Evolutionary conservation across 1,140 invertebrate genomes (phyloP).

Genomic region (Lordiphosa collinella): DNA sequence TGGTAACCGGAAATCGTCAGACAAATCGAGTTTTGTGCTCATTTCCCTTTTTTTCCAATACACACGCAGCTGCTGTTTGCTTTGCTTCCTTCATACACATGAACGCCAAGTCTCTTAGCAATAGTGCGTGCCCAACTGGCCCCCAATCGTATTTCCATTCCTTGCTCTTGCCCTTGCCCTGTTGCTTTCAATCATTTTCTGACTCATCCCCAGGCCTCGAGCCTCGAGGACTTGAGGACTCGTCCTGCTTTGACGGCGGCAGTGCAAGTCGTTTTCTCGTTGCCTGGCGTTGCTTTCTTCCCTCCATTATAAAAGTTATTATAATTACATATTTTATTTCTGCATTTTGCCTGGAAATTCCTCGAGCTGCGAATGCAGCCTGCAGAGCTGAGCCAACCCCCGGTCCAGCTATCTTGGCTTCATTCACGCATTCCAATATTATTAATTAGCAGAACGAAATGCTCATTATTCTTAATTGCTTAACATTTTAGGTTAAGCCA

Average conservation of each 20-base stretch:
- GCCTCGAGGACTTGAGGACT: too few relatives aligned
- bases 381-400: too few relatives aligned
- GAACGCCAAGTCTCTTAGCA: neutral
- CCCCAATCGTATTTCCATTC: neutral
- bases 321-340: constrained; percentile 9
- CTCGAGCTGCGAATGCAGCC: neutral
- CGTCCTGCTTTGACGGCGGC: neutral
- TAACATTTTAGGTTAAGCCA: constrained; percentile 13
- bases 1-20: constrained; percentile 27
- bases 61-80: neutral
- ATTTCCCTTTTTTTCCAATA: constrained; percentile 6
- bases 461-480: constrained; percentile 19
- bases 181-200: neutral
- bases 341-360: constrained; percentile 2
- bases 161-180: neutral
- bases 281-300: neutral
- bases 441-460: constrained; percentile 22
- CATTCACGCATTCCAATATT: constrained; percentile 11
- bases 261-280: neutral
- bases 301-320: constrained; percentile 7
- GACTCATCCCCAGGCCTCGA: too few relatives aligned
- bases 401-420: neutral
- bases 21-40: constrained; percentile 28
- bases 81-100: neutral
- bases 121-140: too few relatives aligned